These are phyloP conservation scores for Apeira syringaria DNA, from an alignment of 2,888 invertebrate species.

Conservation along the genomic window DNA sequence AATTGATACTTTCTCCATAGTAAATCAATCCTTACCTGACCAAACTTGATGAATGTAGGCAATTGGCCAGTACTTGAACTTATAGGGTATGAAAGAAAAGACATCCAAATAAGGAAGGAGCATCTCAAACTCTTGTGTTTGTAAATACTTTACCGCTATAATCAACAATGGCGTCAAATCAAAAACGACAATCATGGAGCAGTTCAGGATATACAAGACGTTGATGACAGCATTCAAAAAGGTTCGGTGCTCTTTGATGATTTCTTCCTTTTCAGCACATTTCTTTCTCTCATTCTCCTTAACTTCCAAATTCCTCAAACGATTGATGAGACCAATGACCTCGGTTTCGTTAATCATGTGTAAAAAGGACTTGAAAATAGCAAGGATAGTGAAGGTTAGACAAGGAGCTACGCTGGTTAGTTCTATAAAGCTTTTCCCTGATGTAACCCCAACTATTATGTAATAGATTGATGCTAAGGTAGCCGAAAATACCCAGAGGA, in stretches of 20 bases:
- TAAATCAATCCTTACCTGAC: slow-evolving; percentile 42
- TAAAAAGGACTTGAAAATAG: slow-evolving; percentile 36
- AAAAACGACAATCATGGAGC: slow-evolving; percentile 43
- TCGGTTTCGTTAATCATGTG: slow-evolving; percentile 31
- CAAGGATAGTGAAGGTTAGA: slow-evolving; percentile 33
- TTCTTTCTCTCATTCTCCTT: slow-evolving; percentile 25
- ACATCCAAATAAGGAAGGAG: slow-evolving; percentile 47
- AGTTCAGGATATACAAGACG: slow-evolving; percentile 38
- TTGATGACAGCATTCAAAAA: slow-evolving; percentile 39
- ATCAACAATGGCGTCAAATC: slow-evolving; percentile 41
- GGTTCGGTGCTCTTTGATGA: slow-evolving; percentile 32
- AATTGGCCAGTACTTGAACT: slow-evolving; percentile 45
- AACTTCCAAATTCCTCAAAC: slow-evolving; percentile 35
- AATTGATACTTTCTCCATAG: no score
- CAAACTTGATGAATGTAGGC: slow-evolving; percentile 49
- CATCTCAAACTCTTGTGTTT: slow-evolving; percentile 40
- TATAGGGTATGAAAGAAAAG: slow-evolving; percentile 44
- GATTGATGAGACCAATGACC: slow-evolving; percentile 29
- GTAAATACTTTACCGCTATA: slow-evolving; percentile 42
- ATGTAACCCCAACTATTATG: slow-evolving; percentile 30
- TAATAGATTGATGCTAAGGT: slow-evolving; percentile 29
- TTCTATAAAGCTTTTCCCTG: slow-evolving; percentile 40
- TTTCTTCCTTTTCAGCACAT: slow-evolving; percentile 27
- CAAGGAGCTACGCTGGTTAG: slow-evolving; percentile 45
- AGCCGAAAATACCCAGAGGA: slow-evolving; percentile 36